Conservation (phyloP, 2,113 vertebrate genomes). For the Antidorcas marsupialis region DNA sequence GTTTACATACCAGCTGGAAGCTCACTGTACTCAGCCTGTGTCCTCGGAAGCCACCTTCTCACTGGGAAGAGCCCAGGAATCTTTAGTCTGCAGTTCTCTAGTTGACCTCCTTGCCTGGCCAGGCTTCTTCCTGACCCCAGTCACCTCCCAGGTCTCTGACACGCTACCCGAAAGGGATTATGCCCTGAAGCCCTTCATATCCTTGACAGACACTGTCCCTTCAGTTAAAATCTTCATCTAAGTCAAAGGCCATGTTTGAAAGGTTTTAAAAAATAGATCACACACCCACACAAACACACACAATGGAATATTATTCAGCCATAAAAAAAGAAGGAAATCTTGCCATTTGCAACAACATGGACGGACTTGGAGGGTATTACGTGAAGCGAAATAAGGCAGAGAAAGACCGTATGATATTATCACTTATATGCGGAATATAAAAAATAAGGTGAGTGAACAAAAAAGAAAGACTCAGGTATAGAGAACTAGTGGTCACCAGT, state of each 20-base stretch:
- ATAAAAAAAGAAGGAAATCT: background rate
- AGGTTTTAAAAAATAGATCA: background rate
- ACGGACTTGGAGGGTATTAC: background rate
- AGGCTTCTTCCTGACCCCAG: background rate
- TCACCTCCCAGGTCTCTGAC: background rate
- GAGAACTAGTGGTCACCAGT: background rate
- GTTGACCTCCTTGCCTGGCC: background rate
- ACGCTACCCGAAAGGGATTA: background rate
- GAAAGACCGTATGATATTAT: background rate
- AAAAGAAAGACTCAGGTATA: background rate
- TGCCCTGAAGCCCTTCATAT: background rate
- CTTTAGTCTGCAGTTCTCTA: accelerated
- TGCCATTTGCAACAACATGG: background rate
- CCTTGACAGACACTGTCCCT: background rate
- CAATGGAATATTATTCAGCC: background rate
- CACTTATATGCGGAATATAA: background rate
- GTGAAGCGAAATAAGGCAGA: background rate
- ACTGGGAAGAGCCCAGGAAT: background rate
- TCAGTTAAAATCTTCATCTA: background rate
- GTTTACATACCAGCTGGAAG: too few species aligned
- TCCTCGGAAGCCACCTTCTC: background rate
- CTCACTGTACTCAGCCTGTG: accelerated
- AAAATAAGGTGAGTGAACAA: background rate
- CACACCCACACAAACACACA: background rate
- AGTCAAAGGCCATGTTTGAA: background rate